Conservation (phyloP, 2,113 vertebrate species). For the Orthonyx spaldingii region DNA sequence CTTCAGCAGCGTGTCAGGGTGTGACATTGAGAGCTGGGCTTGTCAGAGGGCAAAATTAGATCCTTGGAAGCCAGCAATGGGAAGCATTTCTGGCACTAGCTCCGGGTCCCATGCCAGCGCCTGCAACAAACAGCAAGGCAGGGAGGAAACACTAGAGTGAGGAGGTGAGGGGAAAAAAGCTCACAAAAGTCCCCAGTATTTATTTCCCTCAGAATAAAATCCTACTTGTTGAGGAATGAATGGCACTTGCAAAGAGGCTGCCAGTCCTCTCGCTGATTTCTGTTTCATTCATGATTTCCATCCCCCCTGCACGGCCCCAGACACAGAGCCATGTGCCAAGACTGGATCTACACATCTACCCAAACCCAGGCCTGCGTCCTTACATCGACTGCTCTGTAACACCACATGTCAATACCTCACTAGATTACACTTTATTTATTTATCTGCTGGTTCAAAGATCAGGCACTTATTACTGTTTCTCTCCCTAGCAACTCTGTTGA, state of each 20-base stretch:
- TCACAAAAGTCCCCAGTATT: not conserved
- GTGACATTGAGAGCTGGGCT: not conserved
- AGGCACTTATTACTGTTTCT: not conserved
- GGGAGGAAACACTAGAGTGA: not conserved
- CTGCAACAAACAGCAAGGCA: not conserved
- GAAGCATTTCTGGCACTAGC: constrained; percentile 22
- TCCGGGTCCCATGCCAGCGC: not conserved
- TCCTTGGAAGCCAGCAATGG: not conserved
- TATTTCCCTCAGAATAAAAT: not conserved
- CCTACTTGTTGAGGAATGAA: not conserved
- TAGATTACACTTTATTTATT: not conserved
- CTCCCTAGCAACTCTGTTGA: not conserved
- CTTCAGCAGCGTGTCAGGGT: not conserved
- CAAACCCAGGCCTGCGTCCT: not conserved
- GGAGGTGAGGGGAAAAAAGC: not conserved
- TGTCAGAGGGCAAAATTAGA: constrained; percentile 45
- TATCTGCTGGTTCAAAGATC: not conserved
- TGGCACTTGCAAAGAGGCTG: not conserved
- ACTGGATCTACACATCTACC: not conserved
- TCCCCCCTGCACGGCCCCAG: not conserved
- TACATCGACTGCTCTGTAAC: not conserved
- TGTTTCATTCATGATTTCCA: not conserved
- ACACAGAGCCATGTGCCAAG: not conserved
- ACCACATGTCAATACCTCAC: not conserved
- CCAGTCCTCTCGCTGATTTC: not conserved